These are phyloP conservation scores for Eurypyga helias DNA, from an alignment of 2,113 vertebrate genomes.

Conservation along the genomic window DNA sequence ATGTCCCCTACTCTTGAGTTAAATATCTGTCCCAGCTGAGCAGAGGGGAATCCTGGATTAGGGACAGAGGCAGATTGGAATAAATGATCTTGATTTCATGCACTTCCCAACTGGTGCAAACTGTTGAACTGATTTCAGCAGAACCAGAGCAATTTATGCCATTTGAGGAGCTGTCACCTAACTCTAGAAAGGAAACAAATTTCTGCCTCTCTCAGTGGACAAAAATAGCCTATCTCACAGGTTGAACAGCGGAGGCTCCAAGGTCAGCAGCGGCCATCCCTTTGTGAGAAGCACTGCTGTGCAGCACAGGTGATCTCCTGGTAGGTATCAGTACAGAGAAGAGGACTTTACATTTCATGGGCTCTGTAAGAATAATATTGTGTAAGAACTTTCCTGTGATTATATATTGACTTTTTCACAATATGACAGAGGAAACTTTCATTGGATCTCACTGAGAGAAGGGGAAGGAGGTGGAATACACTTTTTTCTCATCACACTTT, in stretches of 20 bases:
- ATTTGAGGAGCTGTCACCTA: background rate
- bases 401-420: background rate
- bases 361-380: background rate
- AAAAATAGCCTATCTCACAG: background rate
- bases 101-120: background rate
- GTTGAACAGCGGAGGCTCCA: background rate
- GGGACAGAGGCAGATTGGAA: background rate
- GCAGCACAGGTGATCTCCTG: background rate
- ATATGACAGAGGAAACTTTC: background rate
- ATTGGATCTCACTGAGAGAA: background rate
- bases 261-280: background rate
- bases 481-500: background rate
- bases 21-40: background rate
- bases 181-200: background rate
- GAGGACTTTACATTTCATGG: background rate
- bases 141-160: background rate
- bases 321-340: background rate
- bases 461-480: fast-evolving
- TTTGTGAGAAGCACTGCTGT: background rate
- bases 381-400: background rate
- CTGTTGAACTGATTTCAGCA: background rate
- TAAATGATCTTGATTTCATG: background rate
- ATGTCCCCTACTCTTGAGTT: background rate
- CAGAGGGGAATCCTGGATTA: background rate
- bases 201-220: background rate